These are phyloP conservation scores for Xenopus petersii DNA, from an alignment of 2,797 vertebrate species.

Conservation along the genomic window DNA sequence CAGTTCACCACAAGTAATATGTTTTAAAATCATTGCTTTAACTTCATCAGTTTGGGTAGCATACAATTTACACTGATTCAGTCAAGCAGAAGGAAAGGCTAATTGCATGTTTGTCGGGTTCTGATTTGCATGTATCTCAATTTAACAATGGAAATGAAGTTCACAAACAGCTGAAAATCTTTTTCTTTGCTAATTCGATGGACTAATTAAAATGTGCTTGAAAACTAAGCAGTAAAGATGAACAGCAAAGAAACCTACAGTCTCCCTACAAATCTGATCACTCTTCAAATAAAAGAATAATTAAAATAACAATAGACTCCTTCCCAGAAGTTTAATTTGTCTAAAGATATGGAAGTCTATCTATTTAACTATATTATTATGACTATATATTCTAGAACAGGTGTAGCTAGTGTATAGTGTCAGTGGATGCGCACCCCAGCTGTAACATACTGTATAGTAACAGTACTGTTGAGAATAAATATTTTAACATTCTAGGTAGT, in stretches of 20 bases:
- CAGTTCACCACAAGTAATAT: slow-evolving; percentile 18
- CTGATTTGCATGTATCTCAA: slow-evolving; percentile 48
- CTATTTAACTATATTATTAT: background rate
- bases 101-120: slow-evolving; percentile 47
- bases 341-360: background rate
- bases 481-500: too few species aligned
- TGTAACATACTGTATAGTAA: too few species aligned
- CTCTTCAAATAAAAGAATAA: background rate
- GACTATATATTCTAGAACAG: too few species aligned
- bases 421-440: too few species aligned
- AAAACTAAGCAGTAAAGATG: slow-evolving; percentile 7
- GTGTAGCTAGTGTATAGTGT: too few species aligned
- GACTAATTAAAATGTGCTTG: slow-evolving; percentile 40
- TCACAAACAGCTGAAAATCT: slow-evolving; percentile 38
- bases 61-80: slow-evolving; percentile 49
- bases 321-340: background rate
- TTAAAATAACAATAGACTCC: background rate
- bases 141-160: slow-evolving; percentile 47
- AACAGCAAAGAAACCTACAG: background rate
- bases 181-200: slow-evolving; percentile 37
- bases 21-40: slow-evolving; percentile 26
- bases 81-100: slow-evolving; percentile 47
- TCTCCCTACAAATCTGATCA: background rate
- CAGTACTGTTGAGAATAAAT: too few species aligned
- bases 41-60: slow-evolving; percentile 42